Percentiles rank a stretch among this genome's conserved stretches.
Conservation (phyloP, 2,113 vertebrate species). For the Climacteris rufus region DNA sequence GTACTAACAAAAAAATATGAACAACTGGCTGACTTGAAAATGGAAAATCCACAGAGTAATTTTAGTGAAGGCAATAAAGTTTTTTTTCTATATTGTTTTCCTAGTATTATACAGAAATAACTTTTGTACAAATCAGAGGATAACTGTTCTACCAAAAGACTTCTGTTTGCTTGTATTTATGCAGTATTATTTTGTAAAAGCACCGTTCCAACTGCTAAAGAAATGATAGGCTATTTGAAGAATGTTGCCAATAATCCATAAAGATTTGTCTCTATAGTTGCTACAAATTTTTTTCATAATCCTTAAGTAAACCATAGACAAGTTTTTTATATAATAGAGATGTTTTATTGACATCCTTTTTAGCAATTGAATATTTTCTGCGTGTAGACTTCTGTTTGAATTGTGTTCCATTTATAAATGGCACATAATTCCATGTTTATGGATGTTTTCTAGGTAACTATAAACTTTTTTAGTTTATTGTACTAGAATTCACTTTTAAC, state of each 20-base stretch:
- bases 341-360: background rate
- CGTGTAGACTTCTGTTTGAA: background rate
- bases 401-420: background rate
- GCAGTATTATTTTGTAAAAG: background rate
- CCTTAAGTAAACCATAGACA: background rate
- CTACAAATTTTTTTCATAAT: background rate
- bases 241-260: background rate
- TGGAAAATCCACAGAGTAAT: background rate
- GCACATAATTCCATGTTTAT: background rate
- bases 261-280: background rate
- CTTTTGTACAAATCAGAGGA: background rate
- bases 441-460: background rate
- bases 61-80: background rate
- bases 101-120: background rate
- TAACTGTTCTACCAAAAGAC: background rate
- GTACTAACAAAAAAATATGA: background rate
- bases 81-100: background rate
- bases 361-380: background rate
- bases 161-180: background rate
- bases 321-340: background rate
- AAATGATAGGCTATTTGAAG: background rate
- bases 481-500: background rate
- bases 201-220: background rate
- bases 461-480: background rate
- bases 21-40: background rate